Evolutionary conservation across 2,113 vertebrate species (phyloP).

Genomic region (Phrynocephalus versicolor): DNA sequence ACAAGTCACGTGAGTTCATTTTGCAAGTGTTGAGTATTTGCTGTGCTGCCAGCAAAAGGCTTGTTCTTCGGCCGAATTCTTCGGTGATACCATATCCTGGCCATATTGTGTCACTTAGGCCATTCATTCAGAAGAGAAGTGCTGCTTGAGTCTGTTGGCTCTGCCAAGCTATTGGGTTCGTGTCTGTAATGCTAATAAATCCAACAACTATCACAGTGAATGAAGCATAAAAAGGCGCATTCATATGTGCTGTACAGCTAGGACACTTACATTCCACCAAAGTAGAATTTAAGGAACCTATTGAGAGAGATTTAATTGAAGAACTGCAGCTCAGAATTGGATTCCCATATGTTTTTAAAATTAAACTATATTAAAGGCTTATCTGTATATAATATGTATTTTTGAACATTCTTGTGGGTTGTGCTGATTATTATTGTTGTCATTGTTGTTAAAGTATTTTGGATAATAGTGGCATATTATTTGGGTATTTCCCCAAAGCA

Average conservation of each 20-base stretch:
- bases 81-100: not conserved
- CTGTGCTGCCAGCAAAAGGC: slow-evolving; percentile 11
- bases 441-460: no score
- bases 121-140: not conserved
- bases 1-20: slow-evolving; percentile 22
- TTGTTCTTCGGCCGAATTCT: slow-evolving; percentile 15
- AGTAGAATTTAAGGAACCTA: not conserved
- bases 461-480: no score
- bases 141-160: not conserved
- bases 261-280: not conserved
- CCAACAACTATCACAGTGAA: not conserved
- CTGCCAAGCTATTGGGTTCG: not conserved
- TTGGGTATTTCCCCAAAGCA: not conserved
- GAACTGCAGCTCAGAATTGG: not conserved
- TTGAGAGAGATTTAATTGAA: not conserved
- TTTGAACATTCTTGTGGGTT: not conserved
- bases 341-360: not conserved
- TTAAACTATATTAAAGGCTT: not conserved
- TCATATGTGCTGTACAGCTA: not conserved
- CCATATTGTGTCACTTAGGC: slow-evolving; percentile 4
- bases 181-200: not conserved
- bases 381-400: not conserved
- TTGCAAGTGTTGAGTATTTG: not conserved
- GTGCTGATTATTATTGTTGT: not conserved
- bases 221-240: not conserved